Conservation (phyloP, 2,888 invertebrate species). For the Nomada fabriciana region DNA sequence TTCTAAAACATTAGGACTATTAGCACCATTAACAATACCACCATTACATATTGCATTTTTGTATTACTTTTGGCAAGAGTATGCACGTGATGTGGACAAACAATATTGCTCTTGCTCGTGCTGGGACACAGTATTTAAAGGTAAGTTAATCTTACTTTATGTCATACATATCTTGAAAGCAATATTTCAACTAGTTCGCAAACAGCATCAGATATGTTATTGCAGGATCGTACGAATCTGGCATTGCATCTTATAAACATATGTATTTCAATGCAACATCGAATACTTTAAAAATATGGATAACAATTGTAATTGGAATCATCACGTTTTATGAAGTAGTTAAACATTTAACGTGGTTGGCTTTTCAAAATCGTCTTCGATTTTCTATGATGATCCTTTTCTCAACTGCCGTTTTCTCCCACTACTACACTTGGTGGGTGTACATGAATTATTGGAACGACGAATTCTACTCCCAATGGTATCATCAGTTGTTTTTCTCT, state of each 20-base stretch:
- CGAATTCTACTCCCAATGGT: conserved; percentile 89
- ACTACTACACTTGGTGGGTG: conserved; percentile 90
- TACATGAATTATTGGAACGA: conserved; percentile 90
- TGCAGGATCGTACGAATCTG: conserved; percentile 88
- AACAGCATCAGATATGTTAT: conserved; percentile 42
- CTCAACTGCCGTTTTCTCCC: conserved; percentile 87
- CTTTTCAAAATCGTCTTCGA: conserved; percentile 85
- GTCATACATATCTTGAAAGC: background rate
- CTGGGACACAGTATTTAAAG: conserved; percentile 92
- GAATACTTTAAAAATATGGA: conserved; percentile 89
- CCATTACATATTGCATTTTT: conserved; percentile 87
- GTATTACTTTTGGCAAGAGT: conserved; percentile 89
- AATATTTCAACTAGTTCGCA: background rate
- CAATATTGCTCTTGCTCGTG: conserved; percentile 89
- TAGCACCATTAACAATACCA: conserved; percentile 85
- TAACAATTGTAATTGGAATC: conserved; percentile 86
- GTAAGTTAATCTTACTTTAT: conserved; percentile 78
- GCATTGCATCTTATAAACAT: conserved; percentile 89
- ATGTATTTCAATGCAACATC: conserved; percentile 89
- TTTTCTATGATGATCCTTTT: conserved; percentile 88
- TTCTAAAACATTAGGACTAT: conserved; percentile 79
- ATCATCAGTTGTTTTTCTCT: conserved; percentile 88
- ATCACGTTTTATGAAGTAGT: conserved; percentile 88
- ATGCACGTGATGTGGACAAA: conserved; percentile 88
- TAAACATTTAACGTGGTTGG: conserved; percentile 86